Evolutionary conservation across 92 coral and sea anemone species (phyloP).

Genomic region (Chrysogorgia sp.): DNA sequence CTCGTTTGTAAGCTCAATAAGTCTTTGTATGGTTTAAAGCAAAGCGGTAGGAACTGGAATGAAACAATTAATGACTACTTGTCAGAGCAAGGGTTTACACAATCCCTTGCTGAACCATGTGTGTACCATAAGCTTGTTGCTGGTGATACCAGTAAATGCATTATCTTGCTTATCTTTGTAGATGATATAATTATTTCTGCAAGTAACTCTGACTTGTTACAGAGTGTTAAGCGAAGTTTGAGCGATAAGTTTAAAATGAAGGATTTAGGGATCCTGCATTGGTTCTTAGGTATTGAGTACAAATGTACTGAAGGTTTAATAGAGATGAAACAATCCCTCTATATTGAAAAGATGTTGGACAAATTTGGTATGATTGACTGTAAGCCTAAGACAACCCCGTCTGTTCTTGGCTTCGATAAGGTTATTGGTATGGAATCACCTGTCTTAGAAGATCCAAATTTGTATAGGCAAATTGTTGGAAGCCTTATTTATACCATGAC

Average conservation of each 20-base stretch:
- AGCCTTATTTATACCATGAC: too few relatives aligned
- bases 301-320: slow-evolving; percentile 4
- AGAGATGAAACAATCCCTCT: slow-evolving; percentile 43
- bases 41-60: slow-evolving; percentile 49
- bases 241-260: slow-evolving; percentile 58
- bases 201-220: slow-evolving; percentile 1
- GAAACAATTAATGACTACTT: slow-evolving; percentile 24
- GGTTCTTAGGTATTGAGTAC: slow-evolving; percentile 42
- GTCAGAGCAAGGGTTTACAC: slow-evolving; percentile 27
- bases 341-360: slow-evolving; percentile 28
- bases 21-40: slow-evolving; percentile 35
- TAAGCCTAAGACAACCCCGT: slow-evolving; percentile 52
- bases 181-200: too few relatives aligned
- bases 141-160: not conserved
- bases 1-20: slow-evolving; percentile 41
- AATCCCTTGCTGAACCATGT: slow-evolving; percentile 54
- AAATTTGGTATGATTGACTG: slow-evolving; percentile 50
- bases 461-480: slow-evolving; percentile 1
- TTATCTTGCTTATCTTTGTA: not conserved
- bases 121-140: not conserved
- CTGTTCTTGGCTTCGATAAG: slow-evolving; percentile 17
- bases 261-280: slow-evolving; percentile 50
- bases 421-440: not conserved
- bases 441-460: slow-evolving; percentile 4
- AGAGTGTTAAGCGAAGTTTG: slow-evolving; percentile 17